Conservation (phyloP, 2,113 vertebrate species). For the Glaucomys volans region DNA sequence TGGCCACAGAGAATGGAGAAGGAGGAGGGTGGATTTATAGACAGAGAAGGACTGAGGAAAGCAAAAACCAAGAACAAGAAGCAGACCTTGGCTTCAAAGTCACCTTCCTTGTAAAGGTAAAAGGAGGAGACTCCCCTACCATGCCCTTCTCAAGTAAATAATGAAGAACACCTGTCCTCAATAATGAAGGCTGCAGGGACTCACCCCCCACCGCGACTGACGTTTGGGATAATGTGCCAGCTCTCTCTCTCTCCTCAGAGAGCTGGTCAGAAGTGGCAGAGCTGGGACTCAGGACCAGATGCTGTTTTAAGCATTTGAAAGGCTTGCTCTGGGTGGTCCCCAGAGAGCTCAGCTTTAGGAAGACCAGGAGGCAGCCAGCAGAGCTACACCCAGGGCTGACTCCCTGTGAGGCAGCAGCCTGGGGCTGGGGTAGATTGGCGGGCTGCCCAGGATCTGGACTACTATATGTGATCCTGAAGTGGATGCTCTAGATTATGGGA, state of each 20-base stretch:
- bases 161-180: not conserved
- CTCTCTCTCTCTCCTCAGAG: not conserved
- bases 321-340: not conserved
- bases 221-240: not conserved
- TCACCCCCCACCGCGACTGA: not conserved
- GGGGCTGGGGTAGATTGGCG: rapidly evolving
- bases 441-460: not conserved
- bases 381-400: not conserved
- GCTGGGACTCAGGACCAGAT: not conserved
- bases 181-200: too few relatives aligned
- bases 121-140: not conserved
- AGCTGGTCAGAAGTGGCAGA: not conserved
- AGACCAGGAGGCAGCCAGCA: not conserved
- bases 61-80: not conserved
- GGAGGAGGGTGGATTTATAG: not conserved
- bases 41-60: not conserved
- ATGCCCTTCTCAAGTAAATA: not conserved
- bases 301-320: not conserved
- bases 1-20: not conserved
- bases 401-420: not conserved
- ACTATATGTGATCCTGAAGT: not conserved
- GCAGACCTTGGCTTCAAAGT: not conserved
- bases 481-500: not conserved
- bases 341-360: not conserved
- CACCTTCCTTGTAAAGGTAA: not conserved